These are phyloP conservation scores for Toxotes chatareus DNA, from an alignment of 2,113 vertebrate genomes.

Conservation along the genomic window DNA sequence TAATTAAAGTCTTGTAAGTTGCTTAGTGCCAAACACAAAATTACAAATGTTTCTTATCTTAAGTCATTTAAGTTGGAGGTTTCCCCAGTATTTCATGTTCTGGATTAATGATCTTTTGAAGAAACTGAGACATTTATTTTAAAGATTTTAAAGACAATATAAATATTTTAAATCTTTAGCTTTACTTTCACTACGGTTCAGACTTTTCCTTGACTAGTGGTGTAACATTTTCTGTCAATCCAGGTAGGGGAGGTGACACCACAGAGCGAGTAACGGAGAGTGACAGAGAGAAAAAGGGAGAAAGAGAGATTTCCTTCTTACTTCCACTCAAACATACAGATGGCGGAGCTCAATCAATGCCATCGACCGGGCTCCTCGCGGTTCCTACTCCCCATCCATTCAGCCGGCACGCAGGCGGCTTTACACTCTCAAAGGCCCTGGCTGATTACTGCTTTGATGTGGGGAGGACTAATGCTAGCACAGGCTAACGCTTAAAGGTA, in stretches of 20 bases:
- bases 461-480: conserved; percentile 57
- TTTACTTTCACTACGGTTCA: background rate
- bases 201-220: background rate
- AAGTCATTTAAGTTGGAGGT: too few relatives aligned
- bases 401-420: conserved; percentile 54
- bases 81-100: too few relatives aligned
- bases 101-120: too few relatives aligned
- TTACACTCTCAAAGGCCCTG: conserved; percentile 64
- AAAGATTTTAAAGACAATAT: too few relatives aligned
- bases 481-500: conserved; percentile 66
- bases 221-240: conserved; percentile 1
- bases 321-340: conserved; percentile 66
- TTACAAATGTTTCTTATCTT: background rate
- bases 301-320: conserved; percentile 42
- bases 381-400: conserved; percentile 59
- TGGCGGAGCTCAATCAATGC: conserved; percentile 78
- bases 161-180: background rate
- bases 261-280: conserved; percentile 12
- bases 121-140: too few relatives aligned
- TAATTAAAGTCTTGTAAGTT: background rate
- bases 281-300: conserved; percentile 15
- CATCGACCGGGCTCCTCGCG: conserved; percentile 73
- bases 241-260: conserved; percentile 10
- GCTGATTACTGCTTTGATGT: conserved; percentile 79
- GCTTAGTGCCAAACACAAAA: background rate